A percentile compares a stretch with the other conserved stretches of the same genome.
Evolutionary conservation across 2,888 invertebrate species (phyloP).

Genomic region (Lordiphosa andalusiaca): DNA sequence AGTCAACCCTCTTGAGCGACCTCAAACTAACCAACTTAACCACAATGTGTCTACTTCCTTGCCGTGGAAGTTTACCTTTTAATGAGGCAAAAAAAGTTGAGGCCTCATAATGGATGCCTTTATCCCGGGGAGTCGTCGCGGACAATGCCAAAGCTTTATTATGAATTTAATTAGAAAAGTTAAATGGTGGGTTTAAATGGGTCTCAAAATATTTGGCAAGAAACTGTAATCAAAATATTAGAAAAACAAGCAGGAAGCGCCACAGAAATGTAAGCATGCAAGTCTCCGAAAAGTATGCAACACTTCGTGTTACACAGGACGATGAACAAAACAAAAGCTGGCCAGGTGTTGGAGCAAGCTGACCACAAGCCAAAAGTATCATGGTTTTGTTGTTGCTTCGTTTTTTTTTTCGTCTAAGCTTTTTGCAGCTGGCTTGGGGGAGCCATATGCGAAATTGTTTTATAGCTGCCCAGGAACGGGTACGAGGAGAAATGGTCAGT

Average conservation of each 20-base stretch:
- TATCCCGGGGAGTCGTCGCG: constrained; percentile 33
- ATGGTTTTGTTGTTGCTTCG: constrained; percentile 7
- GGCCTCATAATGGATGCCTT: constrained; percentile 57
- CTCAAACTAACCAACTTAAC: constrained; percentile 4
- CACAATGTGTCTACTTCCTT: constrained; percentile 5
- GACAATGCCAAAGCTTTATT: constrained; percentile 61
- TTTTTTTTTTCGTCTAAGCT: constrained; percentile 14
- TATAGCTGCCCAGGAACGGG: constrained; percentile 59
- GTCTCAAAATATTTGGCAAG: constrained; percentile 18
- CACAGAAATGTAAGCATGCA: constrained; percentile 50
- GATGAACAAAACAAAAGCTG: constrained; percentile 24
- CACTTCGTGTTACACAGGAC: constrained; percentile 38
- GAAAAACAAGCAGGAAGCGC: constrained; percentile 30
- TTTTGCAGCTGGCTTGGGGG: constrained; percentile 26
- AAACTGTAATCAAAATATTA: constrained; percentile 31
- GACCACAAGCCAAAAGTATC: constrained; percentile 41
- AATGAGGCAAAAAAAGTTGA: constrained; percentile 69
- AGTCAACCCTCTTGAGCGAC: not conserved
- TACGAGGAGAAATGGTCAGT: constrained; percentile 19
- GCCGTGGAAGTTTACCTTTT: constrained; percentile 57
- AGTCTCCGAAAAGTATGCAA: constrained; percentile 55
- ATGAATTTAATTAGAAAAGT: constrained; percentile 74
- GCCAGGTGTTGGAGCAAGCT: constrained; percentile 54
- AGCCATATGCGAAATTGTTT: constrained; percentile 65
- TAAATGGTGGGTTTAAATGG: constrained; percentile 45